phyloP scores from a whole-genome alignment of 2,888 invertebrate genomes.

The Drosophila prolongata region DNA sequence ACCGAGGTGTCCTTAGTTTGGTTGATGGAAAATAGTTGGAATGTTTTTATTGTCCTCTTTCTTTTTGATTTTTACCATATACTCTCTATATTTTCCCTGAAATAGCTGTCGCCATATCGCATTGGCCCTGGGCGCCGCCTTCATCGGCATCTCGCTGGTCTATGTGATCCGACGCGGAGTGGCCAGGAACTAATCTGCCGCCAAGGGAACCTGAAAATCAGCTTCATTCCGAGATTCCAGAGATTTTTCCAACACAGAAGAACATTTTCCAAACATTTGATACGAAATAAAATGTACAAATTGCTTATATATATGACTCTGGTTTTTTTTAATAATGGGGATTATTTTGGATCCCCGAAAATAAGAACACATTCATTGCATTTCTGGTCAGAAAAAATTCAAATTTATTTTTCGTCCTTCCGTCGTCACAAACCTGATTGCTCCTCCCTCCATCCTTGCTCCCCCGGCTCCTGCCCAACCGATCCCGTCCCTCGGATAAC shows the following conservation, averaged over 20 bases:
- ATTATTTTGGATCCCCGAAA: too few species aligned
- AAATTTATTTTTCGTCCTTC: constrained; percentile 38
- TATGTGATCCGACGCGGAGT: constrained; percentile 69
- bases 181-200: constrained; percentile 41
- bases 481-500: neutral
- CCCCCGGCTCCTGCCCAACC: constrained; percentile 1
- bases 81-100: neutral
- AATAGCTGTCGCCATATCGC: constrained; percentile 74
- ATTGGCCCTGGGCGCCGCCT: constrained; percentile 74
- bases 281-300: constrained; percentile 33
- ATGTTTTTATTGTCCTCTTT: neutral
- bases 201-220: constrained; percentile 20
- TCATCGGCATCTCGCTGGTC: constrained; percentile 75
- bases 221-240: constrained; percentile 55
- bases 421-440: constrained; percentile 33
- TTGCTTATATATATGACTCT: neutral
- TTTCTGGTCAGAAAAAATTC: constrained; percentile 50
- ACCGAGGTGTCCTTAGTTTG: constrained; percentile 10
- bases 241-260: neutral
- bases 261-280: constrained; percentile 29
- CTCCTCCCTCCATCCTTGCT: neutral
- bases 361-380: neutral
- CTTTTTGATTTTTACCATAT: constrained; percentile 8
- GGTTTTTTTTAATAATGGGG: neutral
- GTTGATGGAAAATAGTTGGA: constrained; percentile 1